Evolutionary conservation across 2,113 vertebrate genomes (phyloP), one percentile per base, ranked within the genome.

Genomic region (Lanius ludovicianus): DNA sequence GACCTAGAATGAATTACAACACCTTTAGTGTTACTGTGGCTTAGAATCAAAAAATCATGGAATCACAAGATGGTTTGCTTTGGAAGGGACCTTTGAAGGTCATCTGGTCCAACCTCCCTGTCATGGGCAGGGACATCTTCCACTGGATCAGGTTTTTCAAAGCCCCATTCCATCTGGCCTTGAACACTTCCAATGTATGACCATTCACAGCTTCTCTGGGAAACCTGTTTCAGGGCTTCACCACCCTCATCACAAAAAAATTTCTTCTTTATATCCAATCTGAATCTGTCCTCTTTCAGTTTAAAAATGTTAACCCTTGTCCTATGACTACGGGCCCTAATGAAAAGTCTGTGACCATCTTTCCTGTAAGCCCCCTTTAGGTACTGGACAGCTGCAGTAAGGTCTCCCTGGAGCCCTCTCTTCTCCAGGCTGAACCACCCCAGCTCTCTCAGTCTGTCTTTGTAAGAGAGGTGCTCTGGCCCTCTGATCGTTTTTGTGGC

Each of bases 81-180:
- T 44, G 9, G 22, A 79, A 64, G 6, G 19, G 8, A 42, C 30
- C 2, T 75, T 77, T 67, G 28, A 67, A 53, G 17, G 7, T 13
- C 37, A 70, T 22, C 25, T 49, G 19, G 25, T 57, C 8, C 31
- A 49, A 19, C 1, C 3, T 41, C 23, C 18, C 13, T 85, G n/a
- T 42, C 1, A 0, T 24, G 6, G 5, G 14, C 27, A 49, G 24
- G 24, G 13, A 39, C 11, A 37, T n/a, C 35, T 57, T 57, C 14
- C 25, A 33, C 56, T 41, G 7, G 31, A 53, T 16, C n/a, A 37
- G 35, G 5, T 24, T 62, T 41, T 41, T 56, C 55, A 60, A 53
- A 87, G 10, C 10, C 37, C 22, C 20, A 5, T 41, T n/a, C 62
- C 46, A 6, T 7, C 20, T 42, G 20, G 4, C 9, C 28, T 89